These are phyloP conservation scores for Bos javanicus DNA, from an alignment of 2,113 vertebrate genomes.

Conservation along the genomic window DNA sequence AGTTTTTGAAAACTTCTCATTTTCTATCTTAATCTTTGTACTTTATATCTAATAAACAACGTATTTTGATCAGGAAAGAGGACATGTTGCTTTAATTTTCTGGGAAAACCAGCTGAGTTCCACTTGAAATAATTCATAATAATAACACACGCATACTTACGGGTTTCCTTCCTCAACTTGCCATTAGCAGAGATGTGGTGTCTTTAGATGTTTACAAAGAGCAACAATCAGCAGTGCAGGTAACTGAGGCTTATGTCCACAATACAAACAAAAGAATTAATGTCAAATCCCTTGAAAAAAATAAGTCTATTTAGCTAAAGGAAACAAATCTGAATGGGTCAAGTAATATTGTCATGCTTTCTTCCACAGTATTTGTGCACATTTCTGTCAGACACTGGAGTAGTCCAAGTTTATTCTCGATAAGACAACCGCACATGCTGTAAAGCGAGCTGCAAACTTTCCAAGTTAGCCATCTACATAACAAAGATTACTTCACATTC, in stretches of 20 bases:
- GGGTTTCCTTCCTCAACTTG: neutral
- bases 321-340: neutral
- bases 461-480: constrained; percentile 43
- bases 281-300: neutral
- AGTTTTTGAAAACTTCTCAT: neutral
- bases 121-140: neutral
- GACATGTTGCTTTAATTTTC: neutral
- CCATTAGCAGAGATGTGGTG: neutral
- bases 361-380: neutral
- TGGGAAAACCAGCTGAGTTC: neutral
- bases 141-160: neutral
- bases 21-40: neutral
- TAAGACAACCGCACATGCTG: neutral
- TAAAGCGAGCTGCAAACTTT: constrained; percentile 54
- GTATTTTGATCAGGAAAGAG: neutral
- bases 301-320: neutral
- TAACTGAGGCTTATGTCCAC: neutral
- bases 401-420: neutral
- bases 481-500: constrained; percentile 32
- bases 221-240: neutral
- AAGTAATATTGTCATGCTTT: neutral
- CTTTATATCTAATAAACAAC: neutral
- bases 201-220: neutral
- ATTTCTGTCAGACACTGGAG: neutral
- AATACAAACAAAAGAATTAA: neutral